Conservation (phyloP, 2,888 invertebrate genomes). For the Noctua fimbriata region DNA sequence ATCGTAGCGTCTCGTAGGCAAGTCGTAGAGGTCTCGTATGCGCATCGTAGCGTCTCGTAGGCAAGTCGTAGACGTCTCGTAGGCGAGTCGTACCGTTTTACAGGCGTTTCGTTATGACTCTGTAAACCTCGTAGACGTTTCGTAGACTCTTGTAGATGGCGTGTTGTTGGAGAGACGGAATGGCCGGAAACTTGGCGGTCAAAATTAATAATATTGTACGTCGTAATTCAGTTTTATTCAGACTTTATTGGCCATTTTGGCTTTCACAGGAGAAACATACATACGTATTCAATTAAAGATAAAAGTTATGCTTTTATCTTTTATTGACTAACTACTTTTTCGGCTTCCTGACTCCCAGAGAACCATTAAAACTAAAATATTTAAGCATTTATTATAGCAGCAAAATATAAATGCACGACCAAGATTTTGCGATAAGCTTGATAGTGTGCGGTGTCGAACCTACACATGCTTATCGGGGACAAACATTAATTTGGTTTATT, state of each 20-base stretch:
- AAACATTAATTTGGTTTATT: conserved; percentile 87
- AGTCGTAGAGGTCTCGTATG: too few relatives aligned
- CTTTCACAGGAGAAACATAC: not conserved
- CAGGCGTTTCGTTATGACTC: not conserved
- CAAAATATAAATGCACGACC: conserved; percentile 44
- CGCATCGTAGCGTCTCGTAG: too few relatives aligned
- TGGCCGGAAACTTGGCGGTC: not conserved
- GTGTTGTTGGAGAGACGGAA: not conserved
- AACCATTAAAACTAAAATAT: conserved; percentile 6
- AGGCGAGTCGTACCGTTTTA: too few relatives aligned
- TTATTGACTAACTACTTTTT: not conserved
- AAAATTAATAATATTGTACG: not conserved
- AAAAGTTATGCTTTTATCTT: not conserved
- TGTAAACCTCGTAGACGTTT: not conserved
- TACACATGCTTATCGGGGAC: conserved; percentile 80
- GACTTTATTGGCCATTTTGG: not conserved
- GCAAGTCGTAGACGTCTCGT: too few relatives aligned
- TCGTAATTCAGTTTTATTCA: not conserved
- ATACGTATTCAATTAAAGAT: not conserved
- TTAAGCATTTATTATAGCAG: conserved; percentile 27
- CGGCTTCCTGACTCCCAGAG: not conserved
- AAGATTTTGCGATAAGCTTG: conserved; percentile 60
- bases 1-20: not conserved
- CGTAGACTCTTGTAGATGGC: not conserved
- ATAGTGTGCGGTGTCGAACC: conserved; percentile 66